Evolutionary conservation across 2,797 vertebrate species (phyloP).

Genomic region (Galago senegalensis): DNA sequence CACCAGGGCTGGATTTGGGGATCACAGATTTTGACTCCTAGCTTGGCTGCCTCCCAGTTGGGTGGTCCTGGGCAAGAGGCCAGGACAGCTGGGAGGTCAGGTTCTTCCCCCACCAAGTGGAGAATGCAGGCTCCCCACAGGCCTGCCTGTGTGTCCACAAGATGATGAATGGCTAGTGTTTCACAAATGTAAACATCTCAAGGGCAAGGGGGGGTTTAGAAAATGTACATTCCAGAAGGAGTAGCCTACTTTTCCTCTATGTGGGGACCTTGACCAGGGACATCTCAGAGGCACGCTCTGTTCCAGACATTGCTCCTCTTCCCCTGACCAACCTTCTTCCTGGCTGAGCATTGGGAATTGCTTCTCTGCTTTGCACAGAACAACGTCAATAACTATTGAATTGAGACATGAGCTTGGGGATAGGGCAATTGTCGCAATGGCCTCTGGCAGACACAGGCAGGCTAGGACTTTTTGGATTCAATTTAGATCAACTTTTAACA

Average conservation of each 20-base stretch:
- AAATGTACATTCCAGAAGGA: conserved; percentile 26
- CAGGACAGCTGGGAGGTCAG: not conserved
- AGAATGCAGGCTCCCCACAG: not conserved
- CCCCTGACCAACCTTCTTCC: not conserved
- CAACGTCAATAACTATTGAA: not conserved
- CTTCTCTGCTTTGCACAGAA: not conserved
- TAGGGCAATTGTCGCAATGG: not conserved
- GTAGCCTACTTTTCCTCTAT: not conserved
- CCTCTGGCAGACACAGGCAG: not conserved
- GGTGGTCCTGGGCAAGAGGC: not conserved
- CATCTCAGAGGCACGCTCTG: not conserved
- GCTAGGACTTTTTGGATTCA: not conserved
- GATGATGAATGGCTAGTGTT: not conserved
- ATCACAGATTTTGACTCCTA: not conserved
- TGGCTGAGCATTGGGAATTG: fast-evolving
- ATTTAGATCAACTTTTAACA: not conserved
- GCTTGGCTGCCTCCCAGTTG: not conserved
- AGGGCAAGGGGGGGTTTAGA: not conserved
- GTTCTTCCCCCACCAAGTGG: not conserved
- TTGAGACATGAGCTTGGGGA: not conserved
- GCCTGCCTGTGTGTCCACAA: not conserved
- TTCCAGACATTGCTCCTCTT: not conserved
- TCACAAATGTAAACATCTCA: not conserved
- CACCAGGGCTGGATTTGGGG: not conserved
- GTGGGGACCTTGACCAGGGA: not conserved